Evolutionary conservation across 2,113 vertebrate species (phyloP), one percentile per base, ranked within the genome.

Genomic region (Crotalus horridus): DNA sequence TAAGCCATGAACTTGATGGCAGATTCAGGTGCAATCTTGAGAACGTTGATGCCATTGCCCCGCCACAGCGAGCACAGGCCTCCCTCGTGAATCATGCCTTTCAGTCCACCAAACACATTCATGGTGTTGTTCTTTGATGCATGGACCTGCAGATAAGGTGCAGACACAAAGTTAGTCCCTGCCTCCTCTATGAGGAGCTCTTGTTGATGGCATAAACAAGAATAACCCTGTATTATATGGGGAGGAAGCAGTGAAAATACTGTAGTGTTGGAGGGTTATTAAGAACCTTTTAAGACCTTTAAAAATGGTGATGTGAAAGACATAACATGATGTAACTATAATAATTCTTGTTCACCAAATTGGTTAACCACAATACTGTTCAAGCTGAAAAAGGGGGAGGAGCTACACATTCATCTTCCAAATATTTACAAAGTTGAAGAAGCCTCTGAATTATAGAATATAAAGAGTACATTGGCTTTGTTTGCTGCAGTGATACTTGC

Each of bases 1-100:
- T 99, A 99, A 1, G 99, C 99, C 98, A 99, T 99, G 97, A 99
- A 99, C 93, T 99, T 99, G 94, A 99, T 99, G 33, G 99, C 99
- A 0, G 99, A 98, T 94, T 99, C 99, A 0, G 99, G 99, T 0
- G 98, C 99, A 0, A 99, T 99, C 96, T 99, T 99, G 91, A 99
- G 96, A 93, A 99, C 99, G 0, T 99, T 99, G 96, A 99, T 99
- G 93, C 98, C 98, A 0, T 99, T 99, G 58, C 98, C 98, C 0
- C 98, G 97, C 98, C 98, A 99, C 69, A 99, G 95, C 0, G 98
- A 98, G 29, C n/a, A n/a, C 33, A 97, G 0, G 0, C 98, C 98
- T 0, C 98, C 98, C 91, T 99, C 98, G 3, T 94, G 97, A 74
- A 99, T 21, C 98, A 99, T 98, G 91, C 87, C 96, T 48, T 94